These are phyloP conservation scores for Saccopteryx bilineata DNA, from an alignment of 2,113 vertebrate genomes.

Conservation along the genomic window DNA sequence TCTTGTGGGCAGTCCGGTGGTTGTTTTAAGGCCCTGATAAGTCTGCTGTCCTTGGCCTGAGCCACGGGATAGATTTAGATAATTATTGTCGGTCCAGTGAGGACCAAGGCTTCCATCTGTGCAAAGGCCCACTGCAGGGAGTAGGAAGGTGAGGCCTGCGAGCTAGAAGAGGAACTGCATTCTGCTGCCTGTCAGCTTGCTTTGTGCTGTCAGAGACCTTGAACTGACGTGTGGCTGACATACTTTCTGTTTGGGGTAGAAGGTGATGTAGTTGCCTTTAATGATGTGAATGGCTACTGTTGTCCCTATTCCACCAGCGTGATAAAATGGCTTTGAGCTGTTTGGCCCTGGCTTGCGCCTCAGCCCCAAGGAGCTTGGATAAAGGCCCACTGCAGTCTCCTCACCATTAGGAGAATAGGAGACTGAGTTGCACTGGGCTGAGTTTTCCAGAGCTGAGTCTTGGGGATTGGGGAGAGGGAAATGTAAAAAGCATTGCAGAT, in stretches of 20 bases:
- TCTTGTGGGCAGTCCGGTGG: slow-evolving; percentile 61
- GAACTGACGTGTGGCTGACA: not conserved
- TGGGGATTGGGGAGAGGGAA: not conserved
- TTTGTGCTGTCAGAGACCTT: not conserved
- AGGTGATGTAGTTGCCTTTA: not conserved
- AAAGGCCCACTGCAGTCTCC: not conserved
- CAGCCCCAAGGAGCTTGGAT: not conserved
- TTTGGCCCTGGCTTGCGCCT: not conserved
- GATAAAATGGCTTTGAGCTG: not conserved
- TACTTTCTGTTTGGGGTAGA: not conserved
- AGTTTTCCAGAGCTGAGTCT: not conserved
- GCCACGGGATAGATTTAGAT: slow-evolving; percentile 65
- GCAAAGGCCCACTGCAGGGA: slow-evolving; percentile 1
- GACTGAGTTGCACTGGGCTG: not conserved
- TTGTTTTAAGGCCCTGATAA: slow-evolving; percentile 43
- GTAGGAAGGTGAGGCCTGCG: slow-evolving; percentile 15
- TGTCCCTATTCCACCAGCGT: not conserved
- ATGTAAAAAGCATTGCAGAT: not conserved
- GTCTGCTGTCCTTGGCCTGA: slow-evolving; percentile 47
- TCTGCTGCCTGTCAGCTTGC: slow-evolving; percentile 3
- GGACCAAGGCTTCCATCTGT: slow-evolving; percentile 30
- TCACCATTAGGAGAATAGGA: not conserved
- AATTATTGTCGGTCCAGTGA: slow-evolving; percentile 67
- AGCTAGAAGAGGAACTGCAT: slow-evolving; percentile 2
- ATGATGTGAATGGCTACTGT: not conserved